Percentiles rank a stretch among this genome's conserved stretches.
Conservation (phyloP, 2,113 vertebrate species). For the Sceloporus tristichus region DNA sequence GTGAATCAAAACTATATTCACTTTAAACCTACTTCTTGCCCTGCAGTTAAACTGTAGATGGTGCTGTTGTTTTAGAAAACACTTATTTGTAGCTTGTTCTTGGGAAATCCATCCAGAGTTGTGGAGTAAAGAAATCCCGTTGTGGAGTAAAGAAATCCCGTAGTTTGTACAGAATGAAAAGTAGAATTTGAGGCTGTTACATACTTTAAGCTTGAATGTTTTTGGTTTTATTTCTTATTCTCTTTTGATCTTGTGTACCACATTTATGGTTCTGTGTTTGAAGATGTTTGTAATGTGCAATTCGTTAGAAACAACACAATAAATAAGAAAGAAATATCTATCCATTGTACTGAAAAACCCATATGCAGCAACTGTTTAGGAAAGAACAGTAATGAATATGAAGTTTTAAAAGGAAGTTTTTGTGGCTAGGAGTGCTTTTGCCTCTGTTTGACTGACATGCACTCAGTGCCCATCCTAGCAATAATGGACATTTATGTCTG, state of each 20-base stretch:
- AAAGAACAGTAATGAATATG: background rate
- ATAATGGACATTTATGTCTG: too few species aligned
- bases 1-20: background rate
- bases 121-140: constrained; percentile 16
- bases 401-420: background rate
- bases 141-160: constrained; percentile 15
- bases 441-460: background rate
- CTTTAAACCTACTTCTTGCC: background rate
- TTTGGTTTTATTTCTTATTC: constrained; percentile 26
- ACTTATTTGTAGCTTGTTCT: fast-evolving
- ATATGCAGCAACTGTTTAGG: constrained; percentile 17
- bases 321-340: constrained; percentile 38
- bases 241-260: constrained; percentile 50
- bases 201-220: constrained; percentile 65
- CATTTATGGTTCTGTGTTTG: constrained; percentile 37
- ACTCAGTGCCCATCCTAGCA: background rate
- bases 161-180: constrained; percentile 32
- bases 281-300: constrained; percentile 42
- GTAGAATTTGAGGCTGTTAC: constrained; percentile 65
- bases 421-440: background rate
- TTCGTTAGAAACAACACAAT: constrained; percentile 26
- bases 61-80: constrained; percentile 59
- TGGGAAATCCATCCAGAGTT: constrained; percentile 34
- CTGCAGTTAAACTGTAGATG: constrained; percentile 55
- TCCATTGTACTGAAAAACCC: constrained; percentile 8